phyloP scores from a whole-genome alignment of 2,888 invertebrate species.

The Melanostoma mellinum region DNA sequence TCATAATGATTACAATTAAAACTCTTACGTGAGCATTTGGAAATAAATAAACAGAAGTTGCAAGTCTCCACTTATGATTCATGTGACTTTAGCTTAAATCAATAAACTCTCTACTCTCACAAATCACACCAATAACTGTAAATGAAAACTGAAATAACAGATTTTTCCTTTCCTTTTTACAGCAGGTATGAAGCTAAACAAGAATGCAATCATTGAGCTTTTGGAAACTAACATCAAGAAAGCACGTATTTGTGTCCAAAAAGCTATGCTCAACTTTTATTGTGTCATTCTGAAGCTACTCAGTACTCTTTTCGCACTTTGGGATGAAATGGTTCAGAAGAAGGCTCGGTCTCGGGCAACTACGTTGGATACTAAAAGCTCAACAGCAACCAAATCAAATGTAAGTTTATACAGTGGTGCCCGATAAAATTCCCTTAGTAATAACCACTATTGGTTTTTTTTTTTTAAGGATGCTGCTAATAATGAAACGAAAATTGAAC shows the following conservation, averaged over 20 bases:
- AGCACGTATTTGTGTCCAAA: slow-evolving; percentile 66
- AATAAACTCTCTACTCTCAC: no score
- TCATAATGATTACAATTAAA: no score
- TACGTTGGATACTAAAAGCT: slow-evolving; percentile 42
- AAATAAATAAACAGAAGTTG: no score
- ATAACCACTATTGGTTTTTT: not conserved
- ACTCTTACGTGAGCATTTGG: no score
- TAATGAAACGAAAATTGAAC: slow-evolving; percentile 9
- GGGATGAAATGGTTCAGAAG: slow-evolving; percentile 57
- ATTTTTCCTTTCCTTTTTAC: not conserved
- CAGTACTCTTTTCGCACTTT: slow-evolving; percentile 68
- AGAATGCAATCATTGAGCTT: slow-evolving; percentile 66
- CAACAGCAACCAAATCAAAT: slow-evolving; percentile 41
- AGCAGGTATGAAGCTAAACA: slow-evolving; percentile 66
- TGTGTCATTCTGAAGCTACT: slow-evolving; percentile 64
- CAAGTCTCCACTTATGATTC: no score
- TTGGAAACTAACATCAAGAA: slow-evolving; percentile 69
- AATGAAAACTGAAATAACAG: slow-evolving; percentile 8
- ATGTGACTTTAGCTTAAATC: no score
- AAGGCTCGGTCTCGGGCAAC: slow-evolving; percentile 31
- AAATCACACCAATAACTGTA: slow-evolving; percentile 10
- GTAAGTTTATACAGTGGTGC: slow-evolving; percentile 47
- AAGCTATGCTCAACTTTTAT: slow-evolving; percentile 67
- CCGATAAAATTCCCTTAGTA: not conserved
- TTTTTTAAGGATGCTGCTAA: slow-evolving; percentile 33